phyloP scores from a whole-genome alignment of 2,113 vertebrate species.

The Triplophysa rosa region DNA sequence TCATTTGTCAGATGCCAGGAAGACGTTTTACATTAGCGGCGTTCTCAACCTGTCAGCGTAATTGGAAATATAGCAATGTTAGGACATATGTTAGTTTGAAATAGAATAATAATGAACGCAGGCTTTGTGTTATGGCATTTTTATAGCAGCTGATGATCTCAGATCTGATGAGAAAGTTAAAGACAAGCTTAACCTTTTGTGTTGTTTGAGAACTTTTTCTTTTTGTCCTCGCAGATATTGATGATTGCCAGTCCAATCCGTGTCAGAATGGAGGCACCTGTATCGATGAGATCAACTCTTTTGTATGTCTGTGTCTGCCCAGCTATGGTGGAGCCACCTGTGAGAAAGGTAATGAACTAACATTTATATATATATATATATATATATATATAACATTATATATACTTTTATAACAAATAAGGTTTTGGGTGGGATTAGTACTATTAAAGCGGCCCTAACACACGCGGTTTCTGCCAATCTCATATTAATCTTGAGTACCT shows the following conservation, averaged over 20 bases:
- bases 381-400: no score
- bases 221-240: slow-evolving; percentile 70
- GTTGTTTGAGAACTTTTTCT: background rate
- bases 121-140: background rate
- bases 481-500: no score
- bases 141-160: background rate
- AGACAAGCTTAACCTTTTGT: background rate
- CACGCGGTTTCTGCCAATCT: no score
- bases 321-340: slow-evolving; percentile 91
- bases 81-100: slow-evolving; percentile 6
- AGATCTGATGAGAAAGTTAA: background rate
- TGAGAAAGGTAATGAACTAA: slow-evolving; percentile 83
- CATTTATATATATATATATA: background rate
- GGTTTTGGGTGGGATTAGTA: no score
- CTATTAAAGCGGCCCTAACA: no score
- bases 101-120: slow-evolving; percentile 4
- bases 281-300: slow-evolving; percentile 89
- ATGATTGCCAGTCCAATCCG: slow-evolving; percentile 81
- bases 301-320: slow-evolving; percentile 91
- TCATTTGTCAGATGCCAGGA: background rate
- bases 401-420: background rate
- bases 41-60: background rate
- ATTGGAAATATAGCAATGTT: slow-evolving; percentile 27
- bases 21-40: background rate
- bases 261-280: slow-evolving; percentile 96